A percentile compares a stretch with the other conserved stretches of the same genome.
phyloP scores from a whole-genome alignment of 2,888 invertebrate genomes.

The Anoncus sp. region DNA sequence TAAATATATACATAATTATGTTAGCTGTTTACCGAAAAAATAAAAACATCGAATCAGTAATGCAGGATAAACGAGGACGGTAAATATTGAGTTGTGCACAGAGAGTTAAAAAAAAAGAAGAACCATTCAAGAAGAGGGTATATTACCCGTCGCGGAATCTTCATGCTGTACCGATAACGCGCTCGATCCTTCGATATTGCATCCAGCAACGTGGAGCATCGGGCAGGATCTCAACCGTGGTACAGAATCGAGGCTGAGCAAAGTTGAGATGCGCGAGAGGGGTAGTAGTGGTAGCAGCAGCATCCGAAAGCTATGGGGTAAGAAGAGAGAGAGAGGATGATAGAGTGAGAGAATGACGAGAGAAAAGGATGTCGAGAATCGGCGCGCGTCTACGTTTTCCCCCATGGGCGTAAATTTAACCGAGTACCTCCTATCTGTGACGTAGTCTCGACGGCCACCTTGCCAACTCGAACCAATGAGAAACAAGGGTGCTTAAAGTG shows the following conservation, averaged over 20 bases:
- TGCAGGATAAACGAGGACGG: neutral
- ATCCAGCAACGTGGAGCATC: slow-evolving; percentile 50
- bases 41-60: no score
- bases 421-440: slow-evolving; percentile 78
- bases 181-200: slow-evolving; percentile 32
- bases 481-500: slow-evolving; percentile 81
- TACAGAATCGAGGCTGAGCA: slow-evolving; percentile 27
- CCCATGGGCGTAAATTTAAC: slow-evolving; percentile 71
- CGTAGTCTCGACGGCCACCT: slow-evolving; percentile 82
- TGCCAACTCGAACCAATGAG: slow-evolving; percentile 77
- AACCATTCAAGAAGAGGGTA: slow-evolving; percentile 22
- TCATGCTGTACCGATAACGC: slow-evolving; percentile 2
- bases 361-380: slow-evolving; percentile 54
- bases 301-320: neutral
- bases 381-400: slow-evolving; percentile 57
- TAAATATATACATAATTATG: no score
- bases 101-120: no score
- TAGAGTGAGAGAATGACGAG: slow-evolving; percentile 41
- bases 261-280: slow-evolving; percentile 52
- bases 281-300: slow-evolving; percentile 7
- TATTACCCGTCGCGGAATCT: slow-evolving; percentile 7
- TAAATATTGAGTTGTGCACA: no score
- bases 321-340: slow-evolving; percentile 20
- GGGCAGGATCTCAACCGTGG: slow-evolving; percentile 44
- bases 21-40: no score